Percentiles rank a stretch among this genome's conserved stretches.
These are phyloP conservation scores for Myxocyprinus asiaticus DNA, from an alignment of 2,113 vertebrate genomes.

Conservation along the genomic window DNA sequence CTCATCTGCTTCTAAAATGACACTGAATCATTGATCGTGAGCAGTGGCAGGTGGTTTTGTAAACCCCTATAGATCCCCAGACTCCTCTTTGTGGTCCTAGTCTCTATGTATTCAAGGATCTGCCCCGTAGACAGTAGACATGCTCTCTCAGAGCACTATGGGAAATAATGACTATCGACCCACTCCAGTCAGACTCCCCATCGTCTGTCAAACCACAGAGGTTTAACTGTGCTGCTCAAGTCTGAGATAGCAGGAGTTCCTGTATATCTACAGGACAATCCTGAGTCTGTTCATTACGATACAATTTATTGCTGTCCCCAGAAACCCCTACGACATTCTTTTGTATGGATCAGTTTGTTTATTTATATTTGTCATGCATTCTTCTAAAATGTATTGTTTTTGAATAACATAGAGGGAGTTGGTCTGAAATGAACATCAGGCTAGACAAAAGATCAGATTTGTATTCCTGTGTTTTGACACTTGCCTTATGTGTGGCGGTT, in stretches of 20 bases:
- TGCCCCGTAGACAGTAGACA: not conserved
- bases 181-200: too few relatives aligned
- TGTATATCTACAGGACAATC: not conserved
- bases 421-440: not conserved
- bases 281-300: not conserved
- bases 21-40: not conserved
- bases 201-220: not conserved
- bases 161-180: constrained; percentile 26
- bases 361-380: not conserved
- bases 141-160: not conserved
- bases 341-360: not conserved
- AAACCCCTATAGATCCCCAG: not conserved
- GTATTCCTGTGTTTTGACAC: constrained; percentile 56
- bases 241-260: too few relatives aligned
- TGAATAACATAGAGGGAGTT: not conserved
- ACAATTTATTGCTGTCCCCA: not conserved
- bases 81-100: not conserved
- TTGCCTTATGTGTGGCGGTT: constrained; percentile 35
- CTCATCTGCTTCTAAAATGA: not conserved
- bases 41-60: not conserved
- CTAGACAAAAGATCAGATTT: constrained; percentile 9
- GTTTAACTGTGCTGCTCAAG: too few relatives aligned
- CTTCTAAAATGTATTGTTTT: not conserved
- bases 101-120: not conserved
- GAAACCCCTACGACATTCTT: not conserved